Conservation (phyloP, 2,113 vertebrate species). For the Campylorhamphus procurvoides region DNA sequence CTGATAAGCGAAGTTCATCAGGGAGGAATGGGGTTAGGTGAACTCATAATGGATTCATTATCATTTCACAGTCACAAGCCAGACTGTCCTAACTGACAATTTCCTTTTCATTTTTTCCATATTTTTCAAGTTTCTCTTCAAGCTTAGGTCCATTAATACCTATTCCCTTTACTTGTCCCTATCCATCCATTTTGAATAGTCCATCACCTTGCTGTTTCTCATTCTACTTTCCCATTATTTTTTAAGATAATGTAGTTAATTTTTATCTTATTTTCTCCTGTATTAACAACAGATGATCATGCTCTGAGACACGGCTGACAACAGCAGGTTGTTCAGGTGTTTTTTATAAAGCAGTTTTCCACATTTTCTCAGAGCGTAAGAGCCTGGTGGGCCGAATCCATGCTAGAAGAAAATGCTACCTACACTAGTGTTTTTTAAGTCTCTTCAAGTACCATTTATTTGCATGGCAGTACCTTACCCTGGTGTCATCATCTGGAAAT, state of each 20-base stretch:
- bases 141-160: background rate
- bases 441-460: background rate
- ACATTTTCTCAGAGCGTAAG: background rate
- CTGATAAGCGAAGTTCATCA: background rate
- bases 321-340: background rate
- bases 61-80: background rate
- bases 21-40: background rate
- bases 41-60: background rate
- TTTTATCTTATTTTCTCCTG: background rate
- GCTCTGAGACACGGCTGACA: accelerated
- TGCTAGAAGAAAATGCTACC: background rate
- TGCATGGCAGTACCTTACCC: background rate
- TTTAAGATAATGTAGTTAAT: background rate
- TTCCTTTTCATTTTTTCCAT: background rate
- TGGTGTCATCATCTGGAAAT: background rate
- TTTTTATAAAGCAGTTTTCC: background rate
- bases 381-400: background rate
- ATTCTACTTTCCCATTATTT: background rate
- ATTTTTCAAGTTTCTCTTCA: background rate
- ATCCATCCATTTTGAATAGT: background rate
- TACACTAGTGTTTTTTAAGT: background rate
- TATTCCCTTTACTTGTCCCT: background rate
- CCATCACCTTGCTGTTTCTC: background rate
- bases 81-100: background rate
- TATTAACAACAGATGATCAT: background rate